Conservation (phyloP, 1,140 invertebrate species). For the roundworm (Caenorhabditis elegans) region WBcel235 BX284605.5:303001-303500, state of each 20-base stretch:
- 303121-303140: too few relatives aligned
- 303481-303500: not conserved
- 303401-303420: not conserved
- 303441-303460: conserved; percentile 19
- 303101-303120: too few relatives aligned
- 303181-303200: conserved; percentile 13
- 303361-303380: not conserved
- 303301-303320: not conserved
- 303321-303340: not conserved
- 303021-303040: too few relatives aligned
- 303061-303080: too few relatives aligned
- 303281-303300: conserved; percentile 11
- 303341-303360: not conserved
- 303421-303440: conserved; percentile 19
- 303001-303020: too few relatives aligned
- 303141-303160: not conserved
- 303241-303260: not conserved
- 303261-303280: not conserved
- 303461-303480: not conserved
- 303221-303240: not conserved
- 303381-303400: not conserved
- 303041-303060: too few relatives aligned
- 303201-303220: not conserved
- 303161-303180: not conserved
- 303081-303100: too few relatives aligned